Conservation (phyloP, 2,888 invertebrate genomes). For the Xestia rhomboidea region DNA sequence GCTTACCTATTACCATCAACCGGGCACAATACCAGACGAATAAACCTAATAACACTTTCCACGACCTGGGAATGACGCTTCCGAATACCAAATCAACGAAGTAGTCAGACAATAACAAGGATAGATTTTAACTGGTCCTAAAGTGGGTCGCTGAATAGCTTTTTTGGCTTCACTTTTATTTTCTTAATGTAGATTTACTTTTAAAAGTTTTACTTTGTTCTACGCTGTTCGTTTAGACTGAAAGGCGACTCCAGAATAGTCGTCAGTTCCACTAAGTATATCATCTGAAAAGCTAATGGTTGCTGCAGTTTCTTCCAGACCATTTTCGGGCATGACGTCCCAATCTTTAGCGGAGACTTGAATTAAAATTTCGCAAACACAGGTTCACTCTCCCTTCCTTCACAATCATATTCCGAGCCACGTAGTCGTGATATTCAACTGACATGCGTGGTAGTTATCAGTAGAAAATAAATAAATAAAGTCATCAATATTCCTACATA, state of each 20-base stretch:
- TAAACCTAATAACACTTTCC: not conserved
- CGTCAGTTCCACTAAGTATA: not conserved
- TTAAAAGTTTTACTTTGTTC: not conserved
- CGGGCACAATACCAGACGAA: not conserved
- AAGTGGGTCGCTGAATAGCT: not conserved
- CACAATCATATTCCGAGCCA: not conserved
- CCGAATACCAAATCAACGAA: not conserved
- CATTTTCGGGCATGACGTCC: not conserved
- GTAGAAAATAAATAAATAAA: not conserved
- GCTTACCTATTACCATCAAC: not conserved
- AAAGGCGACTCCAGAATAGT: not conserved
- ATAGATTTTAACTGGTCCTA: not conserved
- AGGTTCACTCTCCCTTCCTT: no score
- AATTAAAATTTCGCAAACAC: not conserved
- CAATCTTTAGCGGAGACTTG: not conserved
- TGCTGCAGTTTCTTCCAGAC: not conserved
- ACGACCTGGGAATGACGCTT: not conserved
- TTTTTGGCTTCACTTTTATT: not conserved
- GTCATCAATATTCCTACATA: not conserved
- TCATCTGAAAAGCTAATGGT: not conserved
- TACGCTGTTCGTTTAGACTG: not conserved
- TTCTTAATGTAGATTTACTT: not conserved
- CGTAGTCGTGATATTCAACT: not conserved
- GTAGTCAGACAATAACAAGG: not conserved
- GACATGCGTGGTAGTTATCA: not conserved